Evolutionary conservation across 1,140 invertebrate species (phyloP).

Genomic region (Mylabris phalerata): DNA sequence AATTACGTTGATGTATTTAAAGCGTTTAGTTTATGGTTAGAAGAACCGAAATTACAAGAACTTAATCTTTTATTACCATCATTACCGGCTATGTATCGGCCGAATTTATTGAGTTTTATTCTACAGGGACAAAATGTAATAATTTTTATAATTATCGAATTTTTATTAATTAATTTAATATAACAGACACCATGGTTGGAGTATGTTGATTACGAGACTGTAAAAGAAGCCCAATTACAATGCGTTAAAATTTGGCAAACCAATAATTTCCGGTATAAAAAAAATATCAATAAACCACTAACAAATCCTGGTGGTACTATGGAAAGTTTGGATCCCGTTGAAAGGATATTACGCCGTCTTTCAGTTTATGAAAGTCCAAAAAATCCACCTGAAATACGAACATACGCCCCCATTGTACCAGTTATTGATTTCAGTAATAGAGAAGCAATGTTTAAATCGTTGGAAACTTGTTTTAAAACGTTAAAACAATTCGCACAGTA

Average conservation of each 20-base stretch:
- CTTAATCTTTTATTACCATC: conserved; percentile 61
- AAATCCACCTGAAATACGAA: conserved; percentile 43
- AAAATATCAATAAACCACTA: conserved; percentile 37
- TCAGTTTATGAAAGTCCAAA: conserved; percentile 55
- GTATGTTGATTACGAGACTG: conserved; percentile 53
- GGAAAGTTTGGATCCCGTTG: conserved; percentile 43
- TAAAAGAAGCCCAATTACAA: conserved; percentile 48
- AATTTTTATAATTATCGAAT: not conserved
- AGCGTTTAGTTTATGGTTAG: conserved; percentile 68
- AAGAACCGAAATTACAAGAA: conserved; percentile 68
- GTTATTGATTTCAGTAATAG: conserved; percentile 32
- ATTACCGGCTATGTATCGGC: conserved; percentile 65
- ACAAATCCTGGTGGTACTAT: conserved; percentile 28
- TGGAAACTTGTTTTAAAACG: conserved; percentile 49
- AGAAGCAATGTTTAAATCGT: conserved; percentile 39
- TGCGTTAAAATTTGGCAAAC: conserved; percentile 37
- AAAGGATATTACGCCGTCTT: conserved; percentile 52
- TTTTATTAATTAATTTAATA: conserved; percentile 9
- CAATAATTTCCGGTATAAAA: conserved; percentile 38
- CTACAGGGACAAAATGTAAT: conserved; percentile 37
- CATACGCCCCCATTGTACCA: conserved; percentile 36
- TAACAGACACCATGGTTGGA: conserved; percentile 57
- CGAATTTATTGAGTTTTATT: conserved; percentile 46
- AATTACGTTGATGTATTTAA: conserved; percentile 49
- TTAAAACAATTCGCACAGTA: conserved; percentile 54